Evolutionary conservation across 1,140 invertebrate genomes (phyloP).

Genomic region (Laodelphax striatellus): DNA sequence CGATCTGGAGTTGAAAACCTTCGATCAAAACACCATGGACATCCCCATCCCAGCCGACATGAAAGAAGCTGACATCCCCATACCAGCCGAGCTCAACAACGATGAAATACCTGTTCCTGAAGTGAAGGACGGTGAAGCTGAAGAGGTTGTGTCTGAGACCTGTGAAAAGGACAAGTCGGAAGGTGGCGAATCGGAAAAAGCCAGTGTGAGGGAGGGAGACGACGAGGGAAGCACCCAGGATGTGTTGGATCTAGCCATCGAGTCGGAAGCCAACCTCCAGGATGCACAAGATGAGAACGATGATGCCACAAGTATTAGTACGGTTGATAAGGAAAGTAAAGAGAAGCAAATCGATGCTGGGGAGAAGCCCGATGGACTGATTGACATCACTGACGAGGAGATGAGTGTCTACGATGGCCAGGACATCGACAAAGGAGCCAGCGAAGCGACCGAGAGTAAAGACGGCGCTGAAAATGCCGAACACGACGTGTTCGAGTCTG

Average conservation of each 20-base stretch:
- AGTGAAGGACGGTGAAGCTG: conserved; percentile 22
- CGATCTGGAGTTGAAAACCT: conserved; percentile 30
- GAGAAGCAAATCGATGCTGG: conserved; percentile 11
- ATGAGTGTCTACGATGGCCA: conserved; percentile 20
- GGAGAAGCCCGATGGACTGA: conserved; percentile 20
- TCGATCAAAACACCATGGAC: conserved; percentile 28
- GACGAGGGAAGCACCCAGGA: conserved; percentile 18
- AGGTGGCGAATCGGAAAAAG: conserved; percentile 9
- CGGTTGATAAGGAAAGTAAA: neutral
- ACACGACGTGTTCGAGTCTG: conserved; percentile 18
- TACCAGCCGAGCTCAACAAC: conserved; percentile 30
- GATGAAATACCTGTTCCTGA: conserved; percentile 28
- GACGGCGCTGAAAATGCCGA: neutral
- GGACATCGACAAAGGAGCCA: conserved; percentile 8
- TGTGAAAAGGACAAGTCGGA: neutral
- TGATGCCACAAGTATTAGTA: neutral
- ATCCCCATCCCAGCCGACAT: conserved; percentile 32
- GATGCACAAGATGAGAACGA: conserved; percentile 5
- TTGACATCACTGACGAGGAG: conserved; percentile 23
- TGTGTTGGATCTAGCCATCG: conserved; percentile 13
- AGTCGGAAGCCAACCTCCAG: conserved; percentile 13
- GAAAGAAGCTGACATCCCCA: conserved; percentile 34
- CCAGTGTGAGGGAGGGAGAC: conserved; percentile 8
- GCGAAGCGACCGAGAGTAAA: neutral
- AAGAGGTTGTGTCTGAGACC: neutral